Evolutionary conservation across 2,797 vertebrate genomes (phyloP), one percentile per base, ranked within the genome.

Genomic region (Premnoplex brunnescens): DNA sequence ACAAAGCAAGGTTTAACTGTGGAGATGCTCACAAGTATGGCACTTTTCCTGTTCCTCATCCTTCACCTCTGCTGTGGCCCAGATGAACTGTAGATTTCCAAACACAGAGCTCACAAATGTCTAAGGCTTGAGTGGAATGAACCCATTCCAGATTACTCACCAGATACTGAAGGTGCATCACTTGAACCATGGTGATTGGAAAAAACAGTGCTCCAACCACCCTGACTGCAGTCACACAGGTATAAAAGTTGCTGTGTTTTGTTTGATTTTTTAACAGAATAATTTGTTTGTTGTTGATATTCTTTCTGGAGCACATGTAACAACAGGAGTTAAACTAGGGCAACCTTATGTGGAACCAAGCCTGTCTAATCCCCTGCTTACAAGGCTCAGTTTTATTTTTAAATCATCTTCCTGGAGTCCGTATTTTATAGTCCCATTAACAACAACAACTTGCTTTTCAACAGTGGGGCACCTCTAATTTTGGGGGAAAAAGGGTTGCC

Each of bases 231-330:
- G 43, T 22, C 32, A 32, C 46, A 56, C 23, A 58, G 39, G 10
- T 49, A 30, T 14, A 68, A 46, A 63, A 44, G 19, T 26, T 73
- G 37, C 14, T 51, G 21, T 2, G 5, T 0, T 30, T 15, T 2
- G 6, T 0, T 28, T 16, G 51, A 10, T 12, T 58, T 75, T 93
- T 89, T 36, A 73, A 24, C 48, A 62, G 34, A 51, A 48, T 34
- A 81, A 73, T 56, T 89, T 15, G 5, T 21, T 41, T 76, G 44
- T n/a, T n/a, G 3, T n/a, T 44, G 43, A 3, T 62, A 43, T 30
- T 67, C 91, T 92, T 75, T 56, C 63, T 59, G 75, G 46, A 77
- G 21, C 26, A 67, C 16, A 27, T 44, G 44, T 77, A 85, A 69
- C 30, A 91, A 27, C 16, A 80, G 48, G 26, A 96, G 20, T 59